A percentile compares a stretch with the other conserved stretches of the same genome.
phyloP scores from a whole-genome alignment of 2,888 invertebrate species.

The Belgica antarctica region DNA sequence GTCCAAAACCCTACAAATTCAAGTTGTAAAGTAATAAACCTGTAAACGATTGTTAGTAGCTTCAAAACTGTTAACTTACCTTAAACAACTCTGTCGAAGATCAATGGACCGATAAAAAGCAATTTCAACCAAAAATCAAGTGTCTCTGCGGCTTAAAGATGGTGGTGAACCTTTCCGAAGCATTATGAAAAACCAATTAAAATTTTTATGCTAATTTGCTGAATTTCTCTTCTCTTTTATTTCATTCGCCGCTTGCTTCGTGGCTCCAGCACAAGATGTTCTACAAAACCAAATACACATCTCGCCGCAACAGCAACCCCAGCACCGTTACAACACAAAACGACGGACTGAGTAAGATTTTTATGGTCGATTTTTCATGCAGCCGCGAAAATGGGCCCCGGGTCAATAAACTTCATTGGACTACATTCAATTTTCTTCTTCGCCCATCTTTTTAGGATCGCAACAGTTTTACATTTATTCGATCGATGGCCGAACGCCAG shows the following conservation, averaged over 20 bases:
- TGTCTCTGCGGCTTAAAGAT: too few species aligned
- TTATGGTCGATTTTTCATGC: neutral
- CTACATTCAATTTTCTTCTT: conserved; percentile 30
- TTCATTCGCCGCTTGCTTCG: too few species aligned
- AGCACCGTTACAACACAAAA: conserved; percentile 31
- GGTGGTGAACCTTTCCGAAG: too few species aligned
- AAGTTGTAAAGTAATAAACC: too few species aligned
- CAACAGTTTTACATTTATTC: conserved; percentile 42
- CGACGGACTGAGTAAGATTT: conserved; percentile 31
- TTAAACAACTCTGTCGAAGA: too few species aligned
- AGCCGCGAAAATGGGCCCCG: neutral
- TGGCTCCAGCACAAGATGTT: conserved; percentile 43
- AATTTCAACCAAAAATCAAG: too few species aligned
- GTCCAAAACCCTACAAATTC: too few species aligned
- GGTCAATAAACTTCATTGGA: conserved; percentile 11
- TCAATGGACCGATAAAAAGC: too few species aligned
- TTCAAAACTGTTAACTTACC: too few species aligned
- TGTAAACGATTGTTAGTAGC: too few species aligned
- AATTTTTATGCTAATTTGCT: conserved; percentile 24
- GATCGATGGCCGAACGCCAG: conserved; percentile 26
- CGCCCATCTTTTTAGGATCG: conserved; percentile 24
- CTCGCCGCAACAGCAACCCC: conserved; percentile 7
- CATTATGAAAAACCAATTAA: too few species aligned
- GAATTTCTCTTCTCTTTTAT: too few species aligned
- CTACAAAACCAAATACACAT: conserved; percentile 37